Evolutionary conservation across 2,888 invertebrate genomes (phyloP).

Genomic region (Pseudococcus viburni): DNA sequence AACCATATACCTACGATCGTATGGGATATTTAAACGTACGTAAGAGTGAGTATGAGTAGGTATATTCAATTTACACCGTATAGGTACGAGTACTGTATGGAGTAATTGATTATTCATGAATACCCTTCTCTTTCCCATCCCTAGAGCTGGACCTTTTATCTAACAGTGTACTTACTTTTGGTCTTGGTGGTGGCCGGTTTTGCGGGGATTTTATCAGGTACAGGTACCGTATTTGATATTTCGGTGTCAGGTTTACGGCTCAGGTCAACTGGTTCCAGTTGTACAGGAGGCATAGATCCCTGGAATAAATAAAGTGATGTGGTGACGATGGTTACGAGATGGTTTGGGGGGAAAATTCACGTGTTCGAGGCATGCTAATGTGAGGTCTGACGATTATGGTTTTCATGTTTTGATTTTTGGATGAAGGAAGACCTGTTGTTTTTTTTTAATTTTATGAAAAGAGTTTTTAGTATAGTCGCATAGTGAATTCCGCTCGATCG

Average conservation of each 20-base stretch:
- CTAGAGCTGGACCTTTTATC: neutral
- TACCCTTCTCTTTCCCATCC: neutral
- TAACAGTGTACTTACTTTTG: constrained; percentile 29
- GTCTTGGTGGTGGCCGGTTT: constrained; percentile 4
- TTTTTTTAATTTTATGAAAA: too few relatives aligned
- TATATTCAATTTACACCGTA: constrained; percentile 17
- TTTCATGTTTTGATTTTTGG: too few relatives aligned
- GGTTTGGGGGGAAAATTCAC: too few relatives aligned
- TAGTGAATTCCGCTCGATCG: too few relatives aligned
- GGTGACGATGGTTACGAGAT: too few relatives aligned
- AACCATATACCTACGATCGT: neutral
- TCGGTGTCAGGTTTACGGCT: constrained; percentile 60
- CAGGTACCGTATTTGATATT: neutral
- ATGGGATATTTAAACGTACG: neutral
- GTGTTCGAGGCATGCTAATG: too few relatives aligned
- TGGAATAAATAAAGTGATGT: neutral
- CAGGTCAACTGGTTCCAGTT: constrained; percentile 63
- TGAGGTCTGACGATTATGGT: too few relatives aligned
- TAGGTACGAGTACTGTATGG: neutral
- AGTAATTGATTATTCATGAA: constrained; percentile 12
- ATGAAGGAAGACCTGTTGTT: too few relatives aligned
- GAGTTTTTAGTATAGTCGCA: too few relatives aligned
- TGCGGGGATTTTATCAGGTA: constrained; percentile 3
- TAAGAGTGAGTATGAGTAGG: neutral
- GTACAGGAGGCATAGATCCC: constrained; percentile 65